Evolutionary conservation across 2,888 invertebrate genomes (phyloP).

Genomic region (Heliconius erato): DNA sequence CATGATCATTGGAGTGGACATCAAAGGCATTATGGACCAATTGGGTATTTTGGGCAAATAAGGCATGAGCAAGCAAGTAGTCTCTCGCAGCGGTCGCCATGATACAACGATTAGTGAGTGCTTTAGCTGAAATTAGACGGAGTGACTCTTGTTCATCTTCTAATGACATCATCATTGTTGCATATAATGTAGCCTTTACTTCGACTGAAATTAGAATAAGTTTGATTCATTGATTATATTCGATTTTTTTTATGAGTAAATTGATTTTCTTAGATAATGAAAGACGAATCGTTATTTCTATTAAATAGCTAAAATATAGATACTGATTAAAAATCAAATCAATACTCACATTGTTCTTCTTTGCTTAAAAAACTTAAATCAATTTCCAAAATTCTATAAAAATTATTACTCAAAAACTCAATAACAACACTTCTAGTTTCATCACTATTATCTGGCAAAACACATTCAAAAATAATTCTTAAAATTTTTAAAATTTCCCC

Average conservation of each 20-base stretch:
- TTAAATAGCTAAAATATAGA: neutral
- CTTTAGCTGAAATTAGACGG: slow-evolving; percentile 62
- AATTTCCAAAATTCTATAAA: slow-evolving; percentile 53
- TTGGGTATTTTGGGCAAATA: neutral
- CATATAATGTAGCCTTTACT: slow-evolving; percentile 67
- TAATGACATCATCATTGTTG: slow-evolving; percentile 76
- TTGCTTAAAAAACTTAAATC: slow-evolving; percentile 52
- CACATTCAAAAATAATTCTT: slow-evolving; percentile 63
- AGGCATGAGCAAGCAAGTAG: slow-evolving; percentile 42
- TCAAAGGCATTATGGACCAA: neutral
- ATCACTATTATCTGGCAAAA: slow-evolving; percentile 67
- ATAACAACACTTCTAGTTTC: slow-evolving; percentile 62
- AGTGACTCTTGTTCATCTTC: slow-evolving; percentile 83
- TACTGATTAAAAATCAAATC: neutral
- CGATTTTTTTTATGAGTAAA: no score
- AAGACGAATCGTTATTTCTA: no score
- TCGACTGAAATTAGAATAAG: slow-evolving; percentile 64
- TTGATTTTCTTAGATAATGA: no score
- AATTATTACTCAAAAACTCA: slow-evolving; percentile 64
- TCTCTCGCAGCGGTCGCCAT: slow-evolving; percentile 55
- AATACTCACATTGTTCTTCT: slow-evolving; percentile 60
- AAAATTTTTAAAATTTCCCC: slow-evolving; percentile 59
- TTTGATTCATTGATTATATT: neutral
- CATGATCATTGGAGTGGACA: neutral
- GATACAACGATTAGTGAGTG: slow-evolving; percentile 39